Percentiles rank a stretch among this genome's conserved stretches.
Conservation (phyloP, 2,113 vertebrate genomes). For the Heliornis fulica region DNA sequence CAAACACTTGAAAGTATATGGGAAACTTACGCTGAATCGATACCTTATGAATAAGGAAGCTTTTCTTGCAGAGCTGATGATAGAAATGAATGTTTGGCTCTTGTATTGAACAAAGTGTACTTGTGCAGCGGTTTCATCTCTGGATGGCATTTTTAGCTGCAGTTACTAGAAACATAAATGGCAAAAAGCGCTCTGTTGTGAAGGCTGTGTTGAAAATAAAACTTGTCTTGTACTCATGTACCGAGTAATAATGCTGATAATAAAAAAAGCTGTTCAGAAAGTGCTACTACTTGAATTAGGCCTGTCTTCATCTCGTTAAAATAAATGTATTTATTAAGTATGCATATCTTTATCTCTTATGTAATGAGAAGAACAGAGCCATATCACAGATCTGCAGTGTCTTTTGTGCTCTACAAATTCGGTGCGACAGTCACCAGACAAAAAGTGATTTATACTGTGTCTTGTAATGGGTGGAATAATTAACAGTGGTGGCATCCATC, state of each 20-base stretch:
- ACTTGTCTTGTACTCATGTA: background rate
- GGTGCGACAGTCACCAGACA: slow-evolving; percentile 62
- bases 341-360: slow-evolving; percentile 45
- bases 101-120: background rate
- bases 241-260: background rate
- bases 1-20: slow-evolving; percentile 11
- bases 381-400: slow-evolving; percentile 50
- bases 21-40: background rate
- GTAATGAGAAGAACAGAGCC: slow-evolving; percentile 47
- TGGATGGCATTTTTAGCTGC: slow-evolving; percentile 3
- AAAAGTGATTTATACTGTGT: slow-evolving; percentile 73
- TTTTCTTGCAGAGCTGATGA: slow-evolving; percentile 10
- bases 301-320: slow-evolving; percentile 38
- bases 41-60: slow-evolving; percentile 10
- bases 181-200: background rate
- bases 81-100: background rate
- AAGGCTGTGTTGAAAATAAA: slow-evolving; percentile 20
- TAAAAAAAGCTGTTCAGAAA: slow-evolving; percentile 18
- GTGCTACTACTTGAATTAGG: slow-evolving; percentile 18
- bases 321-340: slow-evolving; percentile 61
- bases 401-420: slow-evolving; percentile 65
- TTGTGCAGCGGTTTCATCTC: slow-evolving; percentile 22
- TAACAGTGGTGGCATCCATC: slow-evolving; percentile 74
- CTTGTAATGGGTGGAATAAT: slow-evolving; percentile 75
- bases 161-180: slow-evolving; percentile 1